Percentiles rank a stretch among this genome's conserved stretches.
These are phyloP conservation scores for Grammomys dolichurus DNA, from an alignment of 2,113 vertebrate species.

Conservation along the genomic window DNA sequence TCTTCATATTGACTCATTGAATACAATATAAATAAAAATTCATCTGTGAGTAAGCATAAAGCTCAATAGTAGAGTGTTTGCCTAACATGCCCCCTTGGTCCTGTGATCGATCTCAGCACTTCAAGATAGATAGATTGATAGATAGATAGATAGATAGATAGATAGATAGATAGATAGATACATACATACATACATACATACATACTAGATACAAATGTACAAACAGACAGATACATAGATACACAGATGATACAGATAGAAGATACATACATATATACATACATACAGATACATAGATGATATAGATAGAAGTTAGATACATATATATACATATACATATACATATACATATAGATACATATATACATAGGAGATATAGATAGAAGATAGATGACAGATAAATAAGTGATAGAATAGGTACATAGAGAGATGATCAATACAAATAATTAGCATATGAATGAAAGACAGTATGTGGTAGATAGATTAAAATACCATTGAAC, in stretches of 20 bases:
- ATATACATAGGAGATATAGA: background rate
- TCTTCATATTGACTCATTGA: conserved; percentile 7
- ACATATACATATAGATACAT: background rate
- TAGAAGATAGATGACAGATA: background rate
- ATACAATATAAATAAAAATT: background rate
- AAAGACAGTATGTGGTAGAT: background rate
- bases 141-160: background rate
- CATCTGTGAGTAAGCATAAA: background rate
- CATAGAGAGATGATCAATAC: background rate
- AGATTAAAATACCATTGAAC: conserved; percentile 37
- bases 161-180: background rate
- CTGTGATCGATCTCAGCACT: background rate
- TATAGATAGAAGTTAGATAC: background rate
- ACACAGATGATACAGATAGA: background rate
- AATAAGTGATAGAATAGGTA: background rate
- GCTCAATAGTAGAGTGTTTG: background rate
- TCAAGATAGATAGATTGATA: background rate
- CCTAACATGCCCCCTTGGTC: background rate
- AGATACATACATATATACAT: background rate
- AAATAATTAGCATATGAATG: background rate
- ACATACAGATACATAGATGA: background rate
- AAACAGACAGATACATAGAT: background rate
- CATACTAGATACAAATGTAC: background rate
- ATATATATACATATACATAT: too few species aligned
- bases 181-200: background rate